Percentiles rank a stretch among this genome's conserved stretches.
Conservation (phyloP, 2,797 vertebrate genomes). For the Babyrousa celebensis region DNA sequence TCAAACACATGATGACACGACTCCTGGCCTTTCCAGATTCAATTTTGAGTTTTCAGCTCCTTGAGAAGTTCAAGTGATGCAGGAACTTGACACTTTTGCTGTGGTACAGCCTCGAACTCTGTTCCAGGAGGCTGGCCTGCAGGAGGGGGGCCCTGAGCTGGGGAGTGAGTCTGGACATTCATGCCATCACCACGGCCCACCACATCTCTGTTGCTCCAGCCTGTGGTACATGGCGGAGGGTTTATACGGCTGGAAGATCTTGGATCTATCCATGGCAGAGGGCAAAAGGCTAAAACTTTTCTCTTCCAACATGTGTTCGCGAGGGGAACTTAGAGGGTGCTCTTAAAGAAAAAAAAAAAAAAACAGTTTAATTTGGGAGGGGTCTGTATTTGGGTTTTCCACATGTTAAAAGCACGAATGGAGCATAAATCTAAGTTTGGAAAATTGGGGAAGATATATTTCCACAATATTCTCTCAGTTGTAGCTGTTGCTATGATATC, state of each 20-base stretch:
- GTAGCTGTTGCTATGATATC: conserved; percentile 60
- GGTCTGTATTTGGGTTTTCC: not conserved
- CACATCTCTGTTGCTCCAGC: not conserved
- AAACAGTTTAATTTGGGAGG: too few species aligned
- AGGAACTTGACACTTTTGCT: not conserved
- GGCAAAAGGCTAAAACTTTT: not conserved
- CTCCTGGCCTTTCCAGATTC: not conserved
- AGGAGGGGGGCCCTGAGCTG: not conserved
- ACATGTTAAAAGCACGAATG: conserved; percentile 58
- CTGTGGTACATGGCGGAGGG: not conserved
- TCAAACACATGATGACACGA: not conserved
- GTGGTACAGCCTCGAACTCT: not conserved
- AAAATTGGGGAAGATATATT: conserved; percentile 21
- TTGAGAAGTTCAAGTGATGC: not conserved
- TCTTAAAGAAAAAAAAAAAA: not conserved
- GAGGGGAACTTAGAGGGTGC: not conserved
- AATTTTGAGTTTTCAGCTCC: conserved; percentile 30
- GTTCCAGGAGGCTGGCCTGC: not conserved
- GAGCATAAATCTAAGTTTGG: conserved; percentile 24
- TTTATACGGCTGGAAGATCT: not conserved
- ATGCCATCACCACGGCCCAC: not conserved
- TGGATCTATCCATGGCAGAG: not conserved
- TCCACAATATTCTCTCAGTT: conserved; percentile 12
- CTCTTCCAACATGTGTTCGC: not conserved
- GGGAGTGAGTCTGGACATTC: not conserved